Base-by-base conservation (phyloP, 2,113 vertebrate genomes). In the Thunnus maccoyii region DNA sequence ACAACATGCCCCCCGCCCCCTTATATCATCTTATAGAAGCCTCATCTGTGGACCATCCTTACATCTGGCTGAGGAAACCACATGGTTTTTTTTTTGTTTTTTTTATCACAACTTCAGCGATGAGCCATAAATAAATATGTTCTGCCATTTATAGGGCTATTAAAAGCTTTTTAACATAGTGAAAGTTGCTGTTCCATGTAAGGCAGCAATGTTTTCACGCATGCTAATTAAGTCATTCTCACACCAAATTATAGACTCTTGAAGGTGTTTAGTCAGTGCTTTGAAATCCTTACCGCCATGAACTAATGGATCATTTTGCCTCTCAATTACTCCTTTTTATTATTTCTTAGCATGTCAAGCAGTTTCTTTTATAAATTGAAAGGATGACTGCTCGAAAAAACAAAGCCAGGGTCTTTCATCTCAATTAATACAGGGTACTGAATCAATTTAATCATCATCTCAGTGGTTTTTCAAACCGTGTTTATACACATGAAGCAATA, bases 121-220 rank as follows among this genome's bases (percentile, higher is more conserved):
- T 51, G 62, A 16, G 22, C 46, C 61, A 15, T 78, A 30, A 74
- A 82, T 64, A 27, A 17, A 64, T 27, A 6, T 0, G 11, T 14
- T 20, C 14, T 41, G 20, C 14, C 30, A 7, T 57, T 82, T 68
- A 52, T 69, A 48, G 27, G 27, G 52, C 46, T 10, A 67, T 67
- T 65, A 64, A 75, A 58, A 50, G 32, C 44, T 63, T 76, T 61
- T 64, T 25, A 76, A 72, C 27, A 8, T 2, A 14, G 14, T n/a
- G 5, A 58, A 76, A 36, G 60, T 20, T 48, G 55, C 11, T 54
- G 3, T 30, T 3, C 27, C 27, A 30, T 30, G 30, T 32, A 17
- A 15, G 16, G 32, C 18, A 25, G 47, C 13, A 3, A 1, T 27
- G 11, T 47, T 41, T 32, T 64, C 12, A 46, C 17, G 16, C 18